These are phyloP conservation scores for Poeciliopsis turneri DNA, from an alignment of 2,797 vertebrate species.

Conservation along the genomic window DNA sequence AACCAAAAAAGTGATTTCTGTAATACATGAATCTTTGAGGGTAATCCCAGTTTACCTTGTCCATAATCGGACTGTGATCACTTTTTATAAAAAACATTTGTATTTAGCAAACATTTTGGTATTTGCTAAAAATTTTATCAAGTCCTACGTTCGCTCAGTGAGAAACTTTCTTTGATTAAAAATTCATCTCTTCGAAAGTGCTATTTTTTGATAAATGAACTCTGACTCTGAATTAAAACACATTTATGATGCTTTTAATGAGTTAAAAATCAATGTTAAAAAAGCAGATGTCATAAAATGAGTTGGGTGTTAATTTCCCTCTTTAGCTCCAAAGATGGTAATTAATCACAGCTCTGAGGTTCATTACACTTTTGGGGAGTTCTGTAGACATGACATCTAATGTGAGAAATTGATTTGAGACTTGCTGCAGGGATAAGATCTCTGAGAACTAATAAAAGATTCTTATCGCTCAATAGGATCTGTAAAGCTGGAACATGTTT, in stretches of 20 bases:
- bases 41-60: not conserved
- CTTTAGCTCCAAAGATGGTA: not conserved
- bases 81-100: not conserved
- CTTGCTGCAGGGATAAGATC: not conserved
- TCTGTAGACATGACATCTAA: not conserved
- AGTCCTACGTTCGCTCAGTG: not conserved
- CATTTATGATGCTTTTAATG: no score
- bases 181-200: not conserved
- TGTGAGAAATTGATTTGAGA: not conserved
- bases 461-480: not conserved
- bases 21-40: not conserved
- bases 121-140: not conserved
- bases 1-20: not conserved
- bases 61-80: not conserved
- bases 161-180: not conserved
- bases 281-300: not conserved
- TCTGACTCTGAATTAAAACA: not conserved
- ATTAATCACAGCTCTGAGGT: not conserved
- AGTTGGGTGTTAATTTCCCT: not conserved
- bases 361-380: not conserved
- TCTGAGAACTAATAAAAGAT: not conserved
- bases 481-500: not conserved
- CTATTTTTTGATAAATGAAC: not conserved
- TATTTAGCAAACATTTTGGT: not conserved
- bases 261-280: not conserved